These are phyloP conservation scores for Cheilosia pagana DNA, from an alignment of 2,888 invertebrate species.

Conservation along the genomic window DNA sequence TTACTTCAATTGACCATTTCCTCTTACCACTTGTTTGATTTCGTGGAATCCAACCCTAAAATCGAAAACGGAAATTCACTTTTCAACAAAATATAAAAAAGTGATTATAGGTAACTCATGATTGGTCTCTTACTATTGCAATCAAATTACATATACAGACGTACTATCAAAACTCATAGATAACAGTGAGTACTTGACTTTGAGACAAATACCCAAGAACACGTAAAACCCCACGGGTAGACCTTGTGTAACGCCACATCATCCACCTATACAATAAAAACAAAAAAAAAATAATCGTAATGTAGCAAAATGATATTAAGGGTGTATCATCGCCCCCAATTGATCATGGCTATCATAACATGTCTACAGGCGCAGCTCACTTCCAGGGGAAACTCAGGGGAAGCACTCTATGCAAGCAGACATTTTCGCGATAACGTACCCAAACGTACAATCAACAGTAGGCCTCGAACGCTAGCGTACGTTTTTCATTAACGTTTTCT, in stretches of 20 bases:
- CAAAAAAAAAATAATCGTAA: slow-evolving; percentile 17
- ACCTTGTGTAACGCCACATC: slow-evolving; percentile 57
- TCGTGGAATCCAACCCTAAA: slow-evolving; percentile 23
- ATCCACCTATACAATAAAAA: slow-evolving; percentile 16
- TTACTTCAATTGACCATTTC: slow-evolving; percentile 9
- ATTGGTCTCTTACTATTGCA: slow-evolving; percentile 29
- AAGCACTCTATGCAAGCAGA: slow-evolving; percentile 65
- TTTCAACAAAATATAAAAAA: background rate
- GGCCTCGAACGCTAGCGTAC: slow-evolving; percentile 64
- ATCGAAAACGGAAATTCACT: slow-evolving; percentile 47
- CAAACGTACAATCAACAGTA: slow-evolving; percentile 31
- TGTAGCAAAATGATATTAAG: slow-evolving; percentile 54
- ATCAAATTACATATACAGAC: background rate
- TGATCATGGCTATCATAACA: slow-evolving; percentile 63
- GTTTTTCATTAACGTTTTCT: slow-evolving; percentile 71
- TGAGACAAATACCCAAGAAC: slow-evolving; percentile 47
- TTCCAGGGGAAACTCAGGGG: slow-evolving; percentile 34
- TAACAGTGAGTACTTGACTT: slow-evolving; percentile 65
- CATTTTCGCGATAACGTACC: slow-evolving; percentile 62
- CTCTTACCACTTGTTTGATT: slow-evolving; percentile 24
- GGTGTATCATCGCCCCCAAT: slow-evolving; percentile 73
- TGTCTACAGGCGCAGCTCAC: slow-evolving; percentile 19
- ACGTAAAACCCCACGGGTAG: slow-evolving; percentile 69
- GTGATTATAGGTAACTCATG: background rate
- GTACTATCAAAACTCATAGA: slow-evolving; percentile 45